A percentile compares a stretch with the other conserved stretches of the same genome.
phyloP scores from a whole-genome alignment of 2,113 vertebrate genomes.

The Piaya cayana region DNA sequence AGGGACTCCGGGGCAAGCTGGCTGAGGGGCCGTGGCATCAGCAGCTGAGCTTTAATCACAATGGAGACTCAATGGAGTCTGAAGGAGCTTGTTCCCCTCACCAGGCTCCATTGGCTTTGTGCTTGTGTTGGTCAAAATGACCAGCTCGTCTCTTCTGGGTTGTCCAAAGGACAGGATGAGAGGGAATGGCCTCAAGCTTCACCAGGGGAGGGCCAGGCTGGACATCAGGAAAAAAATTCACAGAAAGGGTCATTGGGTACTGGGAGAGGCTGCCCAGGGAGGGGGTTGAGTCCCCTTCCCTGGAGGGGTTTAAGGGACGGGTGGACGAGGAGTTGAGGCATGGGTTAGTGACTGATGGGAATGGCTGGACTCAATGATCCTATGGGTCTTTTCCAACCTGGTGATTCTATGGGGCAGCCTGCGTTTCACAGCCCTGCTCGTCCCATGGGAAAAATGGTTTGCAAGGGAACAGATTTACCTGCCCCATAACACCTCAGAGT shows the following conservation, averaged over 20 bases:
- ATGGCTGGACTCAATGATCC: too few species aligned
- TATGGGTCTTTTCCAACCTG: too few species aligned
- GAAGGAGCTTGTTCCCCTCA: background rate
- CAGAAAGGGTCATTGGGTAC: too few species aligned
- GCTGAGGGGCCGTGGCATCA: accelerated
- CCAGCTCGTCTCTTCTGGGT: background rate
- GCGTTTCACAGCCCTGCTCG: accelerated
- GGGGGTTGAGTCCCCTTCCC: too few species aligned
- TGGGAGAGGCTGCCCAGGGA: too few species aligned
- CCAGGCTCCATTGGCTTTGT: accelerated
- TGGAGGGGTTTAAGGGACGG: too few species aligned
- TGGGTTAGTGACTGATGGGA: too few species aligned
- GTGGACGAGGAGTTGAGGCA: too few species aligned
- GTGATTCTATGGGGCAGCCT: accelerated
- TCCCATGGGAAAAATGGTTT: background rate
- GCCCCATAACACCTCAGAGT: accelerated
- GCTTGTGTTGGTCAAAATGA: accelerated
- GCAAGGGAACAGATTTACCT: background rate
- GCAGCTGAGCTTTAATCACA: accelerated
- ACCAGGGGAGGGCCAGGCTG: too few species aligned
- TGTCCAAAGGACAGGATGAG: accelerated
- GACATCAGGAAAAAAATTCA: too few species aligned
- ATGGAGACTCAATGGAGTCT: accelerated
- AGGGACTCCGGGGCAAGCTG: background rate
- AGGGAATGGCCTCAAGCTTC: too few species aligned